Evolutionary conservation across 2,113 vertebrate genomes (phyloP), one percentile per base, ranked within the genome.

Genomic region (Myiozetetes cayanensis): DNA sequence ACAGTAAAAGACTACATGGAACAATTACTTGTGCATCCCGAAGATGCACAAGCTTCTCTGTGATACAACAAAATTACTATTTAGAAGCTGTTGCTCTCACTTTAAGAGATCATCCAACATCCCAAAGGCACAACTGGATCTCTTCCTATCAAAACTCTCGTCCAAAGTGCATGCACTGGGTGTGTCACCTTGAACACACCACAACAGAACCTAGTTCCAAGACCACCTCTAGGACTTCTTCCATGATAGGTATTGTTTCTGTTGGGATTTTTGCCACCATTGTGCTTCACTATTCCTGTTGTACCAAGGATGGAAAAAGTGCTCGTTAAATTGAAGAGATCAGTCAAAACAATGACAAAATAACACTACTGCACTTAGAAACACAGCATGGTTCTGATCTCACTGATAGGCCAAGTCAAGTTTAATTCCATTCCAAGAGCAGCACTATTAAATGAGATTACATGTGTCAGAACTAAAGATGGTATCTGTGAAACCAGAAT

Each of bases 261-360:
- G 35, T 12, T 95, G 93, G 95, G 94, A 94, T 35, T 73, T 80
- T 20, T 96, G 96, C 94, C 96, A 96, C 84, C 87, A 96, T 95
- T 97, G 93, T 97, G 75, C 86, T 91, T 78, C 75, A 88, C 22
- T 63, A 73, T 33, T 85, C 67, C 44, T 89, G 33, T 35, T 90
- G 74, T 86, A 88, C 46, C 47, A 75, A 47, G 52, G 63, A 89
- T 88, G 87, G 76, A 96, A 96, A 92, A 95, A 87, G 58, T 14
- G 28, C 66, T 94, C 0, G 0, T 62, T 88, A 90, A 84, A 61
- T 23, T 87, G 73, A 90, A 90, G 80, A 87, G 68, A 78, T 58
- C 65, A 81, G 93, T 90, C 94, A 94, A 96, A 97, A 95, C 90
- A 96, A 93, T 92, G 85, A 86, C 77, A 93, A 94, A 90, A 87